Percentiles rank a stretch among this genome's conserved stretches.
phyloP scores from a whole-genome alignment of 2,888 invertebrate species.

The Heteropelma amictum region DNA sequence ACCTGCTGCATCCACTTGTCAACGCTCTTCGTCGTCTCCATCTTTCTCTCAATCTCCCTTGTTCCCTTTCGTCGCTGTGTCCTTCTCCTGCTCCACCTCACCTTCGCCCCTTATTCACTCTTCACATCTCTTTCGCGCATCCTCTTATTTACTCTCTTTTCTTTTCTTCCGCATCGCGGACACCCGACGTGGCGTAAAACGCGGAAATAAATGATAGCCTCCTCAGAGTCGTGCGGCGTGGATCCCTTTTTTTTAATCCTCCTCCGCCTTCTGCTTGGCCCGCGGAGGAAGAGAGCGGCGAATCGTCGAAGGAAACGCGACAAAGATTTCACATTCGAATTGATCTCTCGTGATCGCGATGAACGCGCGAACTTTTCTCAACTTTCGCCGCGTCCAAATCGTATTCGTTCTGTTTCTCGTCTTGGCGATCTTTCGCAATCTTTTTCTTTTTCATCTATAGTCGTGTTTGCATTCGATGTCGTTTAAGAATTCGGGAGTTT shows the following conservation, averaged over 20 bases:
- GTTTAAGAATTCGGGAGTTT: too few species aligned
- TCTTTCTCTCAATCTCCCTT: constrained; percentile 40
- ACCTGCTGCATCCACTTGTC: constrained; percentile 34
- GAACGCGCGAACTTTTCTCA: constrained; percentile 14
- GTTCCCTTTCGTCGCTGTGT: constrained; percentile 22
- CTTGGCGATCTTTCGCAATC: background rate
- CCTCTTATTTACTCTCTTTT: constrained; percentile 22
- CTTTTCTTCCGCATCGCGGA: constrained; percentile 50
- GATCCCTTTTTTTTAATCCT: background rate
- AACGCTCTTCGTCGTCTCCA: constrained; percentile 34
- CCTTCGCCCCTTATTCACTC: constrained; percentile 38
- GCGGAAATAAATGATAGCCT: constrained; percentile 72
- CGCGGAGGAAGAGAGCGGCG: background rate
- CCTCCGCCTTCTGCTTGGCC: background rate
- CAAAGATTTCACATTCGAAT: constrained; percentile 26
- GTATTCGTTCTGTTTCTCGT: constrained; percentile 1
- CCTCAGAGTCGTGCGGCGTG: constrained; percentile 37
- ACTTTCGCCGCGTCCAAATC: constrained; percentile 5
- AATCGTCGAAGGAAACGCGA: constrained; percentile 4
- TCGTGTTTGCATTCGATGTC: too few species aligned
- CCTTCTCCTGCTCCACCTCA: constrained; percentile 26
- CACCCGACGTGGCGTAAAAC: constrained; percentile 64
- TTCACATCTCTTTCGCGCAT: constrained; percentile 35
- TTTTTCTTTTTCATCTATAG: background rate
- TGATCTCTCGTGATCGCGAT: constrained; percentile 39